These are phyloP conservation scores for Dipodomys spectabilis DNA, from an alignment of 2,113 vertebrate genomes.

Conservation along the genomic window DNA sequence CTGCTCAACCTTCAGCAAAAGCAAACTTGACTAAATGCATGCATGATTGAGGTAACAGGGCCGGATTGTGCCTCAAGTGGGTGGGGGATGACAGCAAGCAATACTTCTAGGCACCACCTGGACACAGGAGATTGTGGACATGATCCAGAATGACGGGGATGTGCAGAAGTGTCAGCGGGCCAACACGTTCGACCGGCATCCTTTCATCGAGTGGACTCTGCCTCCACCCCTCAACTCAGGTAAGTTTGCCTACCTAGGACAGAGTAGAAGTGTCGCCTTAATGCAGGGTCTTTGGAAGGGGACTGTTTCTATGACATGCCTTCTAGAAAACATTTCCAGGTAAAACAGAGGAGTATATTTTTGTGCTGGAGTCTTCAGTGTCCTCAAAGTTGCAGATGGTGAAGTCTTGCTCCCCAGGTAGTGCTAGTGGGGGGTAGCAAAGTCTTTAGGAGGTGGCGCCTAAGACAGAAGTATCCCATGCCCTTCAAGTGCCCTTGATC, in stretches of 20 bases:
- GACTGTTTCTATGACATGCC: background rate
- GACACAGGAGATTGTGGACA: conserved; percentile 88
- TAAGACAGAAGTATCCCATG: background rate
- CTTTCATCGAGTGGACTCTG: conserved; percentile 84
- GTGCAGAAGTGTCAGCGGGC: conserved; percentile 80
- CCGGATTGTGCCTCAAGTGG: background rate
- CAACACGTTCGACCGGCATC: conserved; percentile 81
- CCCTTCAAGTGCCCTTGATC: background rate
- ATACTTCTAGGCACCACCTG: conserved; percentile 86
- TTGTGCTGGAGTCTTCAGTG: background rate
- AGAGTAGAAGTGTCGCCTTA: background rate
- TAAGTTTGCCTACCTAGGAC: conserved; percentile 29
- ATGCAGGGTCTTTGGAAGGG: background rate
- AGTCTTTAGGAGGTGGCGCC: fast-evolving
- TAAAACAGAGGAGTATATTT: background rate
- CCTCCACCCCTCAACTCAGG: conserved; percentile 63
- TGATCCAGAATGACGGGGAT: conserved; percentile 85
- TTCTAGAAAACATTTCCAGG: background rate
- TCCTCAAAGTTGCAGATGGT: no score
- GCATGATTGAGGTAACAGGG: background rate
- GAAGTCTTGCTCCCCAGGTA: background rate
- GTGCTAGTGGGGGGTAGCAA: background rate
- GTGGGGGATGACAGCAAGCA: background rate
- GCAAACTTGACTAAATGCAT: background rate
- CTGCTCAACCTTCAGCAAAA: background rate